phyloP scores from a whole-genome alignment of 1,140 invertebrate genomes.

The Oncopeltus fasciatus region DNA sequence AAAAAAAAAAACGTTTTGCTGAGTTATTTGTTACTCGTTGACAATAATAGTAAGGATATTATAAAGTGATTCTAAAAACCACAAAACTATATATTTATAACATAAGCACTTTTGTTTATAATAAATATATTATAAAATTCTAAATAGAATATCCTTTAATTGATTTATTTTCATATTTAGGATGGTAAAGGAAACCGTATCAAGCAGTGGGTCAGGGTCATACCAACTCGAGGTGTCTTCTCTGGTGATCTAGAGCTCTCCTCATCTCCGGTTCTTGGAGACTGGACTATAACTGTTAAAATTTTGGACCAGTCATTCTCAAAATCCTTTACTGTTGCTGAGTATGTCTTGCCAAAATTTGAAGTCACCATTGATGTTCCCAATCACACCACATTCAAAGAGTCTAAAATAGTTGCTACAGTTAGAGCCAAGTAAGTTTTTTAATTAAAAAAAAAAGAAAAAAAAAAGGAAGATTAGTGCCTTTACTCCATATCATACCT shows the following conservation, averaged over 20 bases:
- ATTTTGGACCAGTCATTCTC: constrained; percentile 47
- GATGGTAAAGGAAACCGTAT: constrained; percentile 69
- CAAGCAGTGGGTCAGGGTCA: constrained; percentile 57
- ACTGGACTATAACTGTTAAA: constrained; percentile 67
- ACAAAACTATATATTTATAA: no score
- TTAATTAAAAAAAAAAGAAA: no score
- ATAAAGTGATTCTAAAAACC: no score
- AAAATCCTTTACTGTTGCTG: constrained; percentile 64
- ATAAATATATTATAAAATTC: no score
- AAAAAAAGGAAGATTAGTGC: no score
- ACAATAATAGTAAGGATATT: no score
- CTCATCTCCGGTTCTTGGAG: constrained; percentile 73
- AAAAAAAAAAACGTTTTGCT: no score
- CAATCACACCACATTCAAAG: constrained; percentile 63
- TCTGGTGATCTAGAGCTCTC: constrained; percentile 64
- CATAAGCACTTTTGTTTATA: no score
- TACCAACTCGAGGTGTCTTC: constrained; percentile 60
- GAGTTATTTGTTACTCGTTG: no score
- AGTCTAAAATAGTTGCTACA: constrained; percentile 57
- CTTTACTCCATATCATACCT: no score
- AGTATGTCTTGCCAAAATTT: constrained; percentile 88
- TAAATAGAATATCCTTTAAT: no score
- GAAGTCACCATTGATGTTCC: constrained; percentile 69
- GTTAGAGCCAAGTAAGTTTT: constrained; percentile 67
- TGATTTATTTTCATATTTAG: constrained; percentile 26